These are phyloP conservation scores for Geopemphigus sp. DNA, from an alignment of 1,140 invertebrate species.

Conservation along the genomic window DNA sequence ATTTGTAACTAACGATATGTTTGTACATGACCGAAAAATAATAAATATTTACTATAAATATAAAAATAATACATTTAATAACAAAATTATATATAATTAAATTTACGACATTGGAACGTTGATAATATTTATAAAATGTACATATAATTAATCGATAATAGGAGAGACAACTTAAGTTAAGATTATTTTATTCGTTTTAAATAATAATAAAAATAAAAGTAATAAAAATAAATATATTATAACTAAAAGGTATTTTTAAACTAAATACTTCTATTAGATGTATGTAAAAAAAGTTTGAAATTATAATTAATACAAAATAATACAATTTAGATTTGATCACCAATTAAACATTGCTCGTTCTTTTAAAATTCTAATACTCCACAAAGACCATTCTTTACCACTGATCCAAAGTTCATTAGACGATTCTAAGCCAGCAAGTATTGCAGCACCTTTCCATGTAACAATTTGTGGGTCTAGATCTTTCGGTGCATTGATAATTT, in stretches of 20 bases:
- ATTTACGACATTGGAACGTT: no score
- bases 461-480: slow-evolving; percentile 87
- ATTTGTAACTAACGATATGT: no score
- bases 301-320: neutral
- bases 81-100: no score
- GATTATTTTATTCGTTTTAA: neutral
- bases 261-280: neutral
- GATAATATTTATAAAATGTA: no score
- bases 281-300: neutral
- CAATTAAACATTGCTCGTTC: slow-evolving; percentile 83
- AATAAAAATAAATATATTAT: neutral
- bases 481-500: slow-evolving; percentile 79
- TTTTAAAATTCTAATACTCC: slow-evolving; percentile 79
- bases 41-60: no score
- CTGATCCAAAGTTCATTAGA: slow-evolving; percentile 91
- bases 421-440: slow-evolving; percentile 88
- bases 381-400: slow-evolving; percentile 79
- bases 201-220: neutral
- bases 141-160: no score
- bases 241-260: neutral
- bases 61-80: no score
- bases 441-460: slow-evolving; percentile 90
- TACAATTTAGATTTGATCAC: slow-evolving; percentile 55
- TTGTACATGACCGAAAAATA: no score
- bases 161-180: neutral